A percentile compares a stretch with the other conserved stretches of the same genome.
Evolutionary conservation across 2,888 invertebrate species (phyloP).

Genomic region (Notodonta dromedarius): DNA sequence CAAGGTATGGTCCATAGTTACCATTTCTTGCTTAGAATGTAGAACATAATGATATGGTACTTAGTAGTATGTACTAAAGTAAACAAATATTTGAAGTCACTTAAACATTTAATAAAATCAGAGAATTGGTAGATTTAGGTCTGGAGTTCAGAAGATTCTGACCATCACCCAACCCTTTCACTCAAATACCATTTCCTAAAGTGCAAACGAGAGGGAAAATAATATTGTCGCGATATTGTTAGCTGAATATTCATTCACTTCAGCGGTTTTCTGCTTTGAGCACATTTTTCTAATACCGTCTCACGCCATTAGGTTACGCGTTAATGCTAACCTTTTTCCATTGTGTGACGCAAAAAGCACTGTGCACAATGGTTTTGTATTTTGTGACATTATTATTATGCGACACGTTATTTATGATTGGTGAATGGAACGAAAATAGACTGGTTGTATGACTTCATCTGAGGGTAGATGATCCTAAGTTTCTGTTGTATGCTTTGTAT

Average conservation of each 20-base stretch:
- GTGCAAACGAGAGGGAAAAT: slow-evolving; percentile 16
- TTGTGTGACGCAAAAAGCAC: slow-evolving; percentile 34
- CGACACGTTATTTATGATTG: slow-evolving; percentile 15
- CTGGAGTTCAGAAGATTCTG: too few relatives aligned
- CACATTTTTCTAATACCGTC: slow-evolving; percentile 57
- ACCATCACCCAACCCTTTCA: slow-evolving; percentile 12
- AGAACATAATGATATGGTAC: too few relatives aligned
- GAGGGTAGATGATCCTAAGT: too few relatives aligned
- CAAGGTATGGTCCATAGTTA: too few relatives aligned
- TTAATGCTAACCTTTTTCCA: slow-evolving; percentile 47
- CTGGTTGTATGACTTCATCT: too few relatives aligned
- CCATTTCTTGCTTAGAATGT: too few relatives aligned
- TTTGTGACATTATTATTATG: slow-evolving; percentile 32
- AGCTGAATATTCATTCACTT: slow-evolving; percentile 42
- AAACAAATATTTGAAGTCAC: too few relatives aligned
- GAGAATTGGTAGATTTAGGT: too few relatives aligned
- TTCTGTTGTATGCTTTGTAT: too few relatives aligned
- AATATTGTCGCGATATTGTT: slow-evolving; percentile 27
- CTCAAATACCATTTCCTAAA: neutral
- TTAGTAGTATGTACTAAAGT: too few relatives aligned
- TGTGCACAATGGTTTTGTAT: slow-evolving; percentile 30
- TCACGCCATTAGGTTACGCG: slow-evolving; percentile 57
- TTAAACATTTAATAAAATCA: too few relatives aligned
- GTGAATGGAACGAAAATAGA: too few relatives aligned
- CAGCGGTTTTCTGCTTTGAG: slow-evolving; percentile 42